These are phyloP conservation scores for Otolemur crassicaudatus DNA, from an alignment of 2,797 vertebrate genomes.

Conservation along the genomic window DNA sequence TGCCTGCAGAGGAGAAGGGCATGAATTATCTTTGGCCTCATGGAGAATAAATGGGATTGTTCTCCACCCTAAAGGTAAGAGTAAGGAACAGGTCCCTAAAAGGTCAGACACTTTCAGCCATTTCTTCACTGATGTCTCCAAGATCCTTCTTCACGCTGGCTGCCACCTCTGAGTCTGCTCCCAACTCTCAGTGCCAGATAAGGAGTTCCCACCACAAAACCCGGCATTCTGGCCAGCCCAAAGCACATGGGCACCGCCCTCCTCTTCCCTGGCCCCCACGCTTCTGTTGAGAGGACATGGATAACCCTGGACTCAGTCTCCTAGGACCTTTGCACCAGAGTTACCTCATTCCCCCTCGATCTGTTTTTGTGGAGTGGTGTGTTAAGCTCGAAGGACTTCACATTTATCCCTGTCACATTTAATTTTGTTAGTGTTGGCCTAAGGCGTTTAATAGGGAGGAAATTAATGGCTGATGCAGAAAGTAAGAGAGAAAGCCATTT, in stretches of 20 bases:
- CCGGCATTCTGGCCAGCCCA: fast-evolving
- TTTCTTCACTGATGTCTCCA: background rate
- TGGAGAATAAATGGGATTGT: background rate
- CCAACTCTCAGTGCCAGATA: background rate
- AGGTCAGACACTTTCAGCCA: background rate
- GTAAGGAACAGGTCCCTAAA: background rate
- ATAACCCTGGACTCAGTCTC: background rate
- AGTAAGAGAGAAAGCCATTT: background rate
- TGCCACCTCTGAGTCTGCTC: background rate
- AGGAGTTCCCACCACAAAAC: background rate
- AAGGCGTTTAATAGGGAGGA: conserved; percentile 28
- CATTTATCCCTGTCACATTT: conserved; percentile 6
- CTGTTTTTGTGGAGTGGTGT: background rate
- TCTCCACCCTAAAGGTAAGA: background rate
- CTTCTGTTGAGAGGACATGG: background rate
- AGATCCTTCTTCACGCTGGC: background rate
- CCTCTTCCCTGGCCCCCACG: background rate
- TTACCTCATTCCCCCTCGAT: background rate
- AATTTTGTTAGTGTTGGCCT: conserved; percentile 36
- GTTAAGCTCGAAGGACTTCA: background rate
- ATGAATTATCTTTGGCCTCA: fast-evolving
- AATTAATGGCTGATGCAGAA: conserved; percentile 36
- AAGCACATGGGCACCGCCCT: fast-evolving
- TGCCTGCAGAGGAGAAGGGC: background rate
- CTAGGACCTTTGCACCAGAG: background rate